Base-by-base conservation (phyloP, 2,113 vertebrate genomes). In the Merops nubicus region DNA sequence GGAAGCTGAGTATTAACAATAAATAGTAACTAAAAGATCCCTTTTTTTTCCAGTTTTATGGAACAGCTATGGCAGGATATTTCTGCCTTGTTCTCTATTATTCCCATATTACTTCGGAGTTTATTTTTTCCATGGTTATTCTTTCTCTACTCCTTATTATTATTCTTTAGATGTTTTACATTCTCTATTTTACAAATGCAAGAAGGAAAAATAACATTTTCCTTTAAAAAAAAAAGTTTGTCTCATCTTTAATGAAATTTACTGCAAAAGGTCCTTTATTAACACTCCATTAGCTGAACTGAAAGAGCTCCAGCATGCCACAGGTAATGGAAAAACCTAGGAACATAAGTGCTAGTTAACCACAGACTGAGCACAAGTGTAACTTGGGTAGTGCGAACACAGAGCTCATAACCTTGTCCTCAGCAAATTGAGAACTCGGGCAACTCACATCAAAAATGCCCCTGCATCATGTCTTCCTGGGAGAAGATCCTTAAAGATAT, bases 1-100 rank as follows among this genome's bases (percentile, higher is more conserved):
- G 83, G 42, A 64, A 96, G 56, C 80, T 70, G n/a, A 91, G 40
- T 78, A 57, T 90, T 82, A 93, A 86, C 62, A 79, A 57, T 86
- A 84, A 86, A n/a, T 25, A 36, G 38, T 85, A 84, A 85, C 34
- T 83, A 34, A 59, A 92, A 70, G 13, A 88, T 54, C 3, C 6
- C 3, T 36, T 92, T 88, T 92, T 88, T 82, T 75, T 79, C 76
- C 67, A 62, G 9, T 56, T 70, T 5, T 51, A 16, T 65, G 63
- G 50, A 89, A 80, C 59, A 63, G 50, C 69, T 77, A 85, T 2
- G 1, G 50, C 53, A 93, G 50, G n/a, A 73, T 88, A 87, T 74
- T 93, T 90, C 67, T 93, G 36, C 42, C 31, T 33, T 83, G 40
- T 51, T 84, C 54, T 88, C 15, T 69, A 12, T 89, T 79, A 63